Base-by-base conservation (phyloP, 1,140 invertebrate species). In the Zaprionus davidi region DNA sequence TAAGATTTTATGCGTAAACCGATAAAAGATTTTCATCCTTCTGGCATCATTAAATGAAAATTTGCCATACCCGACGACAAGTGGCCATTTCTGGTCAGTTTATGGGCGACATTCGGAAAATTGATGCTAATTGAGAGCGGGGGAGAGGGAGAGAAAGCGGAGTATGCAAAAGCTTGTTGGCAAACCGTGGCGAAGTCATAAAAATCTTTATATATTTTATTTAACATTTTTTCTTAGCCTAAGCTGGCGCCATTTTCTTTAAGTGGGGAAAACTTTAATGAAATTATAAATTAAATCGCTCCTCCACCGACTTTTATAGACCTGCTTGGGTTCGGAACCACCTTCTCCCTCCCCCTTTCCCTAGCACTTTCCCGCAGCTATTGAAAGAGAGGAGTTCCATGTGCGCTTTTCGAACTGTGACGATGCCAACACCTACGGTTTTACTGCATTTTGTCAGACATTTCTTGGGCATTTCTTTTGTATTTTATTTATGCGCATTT, bases 371-470 rank as follows among this genome's bases (percentile, higher is more conserved):
- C 22, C 3, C 4, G 13, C 56, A 62, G 46, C 46, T 49, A 7
- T 49, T 55, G 44, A 34, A 28, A 53, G 51, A 38, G 38, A 34
- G 11, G 5, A 26, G 17, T 58, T 55, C 44, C 24, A 12, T 62
- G 12, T 28, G 9, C 13, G 51, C 68, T 72, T 17, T 64, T 34
- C 17, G 49, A 46, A 51, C 67, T 78, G 78, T 85, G 78, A 81
- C 66, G 84, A 78, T 75, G 78, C 58, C 72, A 83, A 85, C 82
- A 85, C 82, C 82, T 86, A 85, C 82, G 68, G 79, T 85, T 85
- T 76, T 70, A 73, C 67, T 67, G 57, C 76, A 68, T 65, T 58
- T 55, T 59, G 28, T 60, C 56, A 34, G 17, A 20, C 44, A 38
- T 60, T 38, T 63, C 58, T 44, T 55, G 22, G 26, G 56, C 53